A percentile compares a stretch with the other conserved stretches of the same genome.
These are phyloP conservation scores for Acrobasis suavella DNA, from an alignment of 2,888 invertebrate species.

Conservation along the genomic window DNA sequence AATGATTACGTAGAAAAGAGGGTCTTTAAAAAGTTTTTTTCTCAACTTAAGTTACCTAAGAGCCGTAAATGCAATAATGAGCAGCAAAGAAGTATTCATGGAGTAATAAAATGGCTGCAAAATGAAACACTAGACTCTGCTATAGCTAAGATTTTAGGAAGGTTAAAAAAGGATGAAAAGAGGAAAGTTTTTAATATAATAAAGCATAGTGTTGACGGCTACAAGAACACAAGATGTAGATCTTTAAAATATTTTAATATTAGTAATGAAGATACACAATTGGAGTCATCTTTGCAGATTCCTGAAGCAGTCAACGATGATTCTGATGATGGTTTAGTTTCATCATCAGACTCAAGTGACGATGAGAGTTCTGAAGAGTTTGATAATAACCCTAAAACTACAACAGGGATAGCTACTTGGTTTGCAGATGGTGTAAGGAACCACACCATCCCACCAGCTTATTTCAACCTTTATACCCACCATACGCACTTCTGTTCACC, in stretches of 20 bases:
- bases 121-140: constrained; percentile 87
- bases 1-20: constrained; percentile 92
- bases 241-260: constrained; percentile 83
- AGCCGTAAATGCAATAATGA: constrained; percentile 78
- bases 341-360: constrained; percentile 36
- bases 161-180: constrained; percentile 82
- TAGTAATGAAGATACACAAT: constrained; percentile 31
- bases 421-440: constrained; percentile 84
- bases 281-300: constrained; percentile 33
- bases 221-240: constrained; percentile 81
- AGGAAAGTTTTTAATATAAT: constrained; percentile 81
- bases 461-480: constrained; percentile 86
- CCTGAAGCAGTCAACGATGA: constrained; percentile 28
- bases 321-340: constrained; percentile 34
- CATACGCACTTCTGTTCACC: constrained; percentile 85
- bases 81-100: constrained; percentile 86
- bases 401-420: constrained; percentile 81
- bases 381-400: constrained; percentile 36
- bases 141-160: constrained; percentile 84
- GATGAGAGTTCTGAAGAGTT: constrained; percentile 35
- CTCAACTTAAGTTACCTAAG: constrained; percentile 83
- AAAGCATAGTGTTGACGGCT: constrained; percentile 84
- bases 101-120: constrained; percentile 89
- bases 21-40: constrained; percentile 87
- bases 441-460: constrained; percentile 84